A percentile compares a stretch with the other conserved stretches of the same genome.
These are phyloP conservation scores for Poecilia latipinna DNA, from an alignment of 2,113 vertebrate species.

Conservation along the genomic window DNA sequence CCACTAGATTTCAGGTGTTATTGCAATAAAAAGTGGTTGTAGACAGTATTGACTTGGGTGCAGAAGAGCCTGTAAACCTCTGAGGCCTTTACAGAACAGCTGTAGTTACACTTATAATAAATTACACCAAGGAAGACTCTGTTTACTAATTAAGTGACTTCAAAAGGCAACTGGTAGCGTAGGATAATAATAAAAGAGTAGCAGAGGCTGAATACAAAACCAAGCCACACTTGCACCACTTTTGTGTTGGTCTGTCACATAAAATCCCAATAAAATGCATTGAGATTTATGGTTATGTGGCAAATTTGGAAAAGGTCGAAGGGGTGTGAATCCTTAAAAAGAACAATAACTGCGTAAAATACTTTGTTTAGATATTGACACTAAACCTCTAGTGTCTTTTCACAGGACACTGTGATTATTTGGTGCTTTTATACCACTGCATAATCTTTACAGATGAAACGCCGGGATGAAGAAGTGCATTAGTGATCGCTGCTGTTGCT, in stretches of 20 bases:
- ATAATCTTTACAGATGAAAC: slow-evolving; percentile 36
- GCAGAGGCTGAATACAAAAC: too few species aligned
- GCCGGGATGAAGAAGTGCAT: slow-evolving; percentile 10
- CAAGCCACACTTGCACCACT: not conserved
- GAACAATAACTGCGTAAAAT: not conserved
- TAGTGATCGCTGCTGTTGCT: not conserved
- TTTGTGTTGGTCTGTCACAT: not conserved
- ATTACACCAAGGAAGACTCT: too few species aligned
- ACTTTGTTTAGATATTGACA: not conserved
- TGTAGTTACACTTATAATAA: too few species aligned
- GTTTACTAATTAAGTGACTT: too few species aligned
- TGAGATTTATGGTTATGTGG: not conserved
- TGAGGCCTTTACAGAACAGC: too few species aligned
- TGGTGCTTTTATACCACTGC: slow-evolving; percentile 8
- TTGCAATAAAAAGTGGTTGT: too few species aligned
- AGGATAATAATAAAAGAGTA: too few species aligned
- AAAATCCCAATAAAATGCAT: not conserved
- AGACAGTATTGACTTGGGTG: too few species aligned
- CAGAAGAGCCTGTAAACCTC: too few species aligned
- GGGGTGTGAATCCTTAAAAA: not conserved
- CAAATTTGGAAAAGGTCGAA: not conserved
- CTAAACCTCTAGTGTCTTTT: not conserved
- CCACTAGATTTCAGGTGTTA: too few species aligned
- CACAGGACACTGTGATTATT: not conserved
- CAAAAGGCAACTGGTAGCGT: too few species aligned